Conservation (phyloP, 2,113 vertebrate genomes). For the Gobius niger region DNA sequence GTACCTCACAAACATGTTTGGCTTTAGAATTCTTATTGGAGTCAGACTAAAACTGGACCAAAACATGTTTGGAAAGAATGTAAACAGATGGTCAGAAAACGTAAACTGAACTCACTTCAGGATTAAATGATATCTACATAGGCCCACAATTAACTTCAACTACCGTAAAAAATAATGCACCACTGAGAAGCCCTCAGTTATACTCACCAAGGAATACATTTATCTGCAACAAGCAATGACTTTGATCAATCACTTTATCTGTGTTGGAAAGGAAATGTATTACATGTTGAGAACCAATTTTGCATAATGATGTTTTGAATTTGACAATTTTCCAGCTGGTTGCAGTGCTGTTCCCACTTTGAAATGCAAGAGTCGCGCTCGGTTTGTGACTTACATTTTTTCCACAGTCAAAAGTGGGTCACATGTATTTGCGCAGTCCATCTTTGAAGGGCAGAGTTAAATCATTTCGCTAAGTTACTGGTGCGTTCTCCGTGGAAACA, state of each 20-base stretch:
- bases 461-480: neutral
- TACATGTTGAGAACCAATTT: neutral
- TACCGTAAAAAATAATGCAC: too few species aligned
- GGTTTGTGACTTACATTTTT: neutral
- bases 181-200: too few species aligned
- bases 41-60: too few species aligned
- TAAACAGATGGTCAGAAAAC: too few species aligned
- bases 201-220: too few species aligned
- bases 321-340: neutral
- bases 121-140: too few species aligned
- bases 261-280: neutral
- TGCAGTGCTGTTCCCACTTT: neutral
- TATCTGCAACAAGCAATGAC: too few species aligned
- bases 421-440: constrained; percentile 7
- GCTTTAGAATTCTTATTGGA: neutral
- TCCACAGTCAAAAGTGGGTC: neutral
- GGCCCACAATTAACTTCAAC: too few species aligned
- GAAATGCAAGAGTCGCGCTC: neutral
- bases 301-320: neutral
- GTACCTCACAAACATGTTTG: neutral
- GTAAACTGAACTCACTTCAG: too few species aligned
- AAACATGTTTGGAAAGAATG: too few species aligned
- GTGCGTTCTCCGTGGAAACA: neutral
- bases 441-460: constrained; percentile 5
- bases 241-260: neutral